Percentiles rank a stretch among this genome's conserved stretches.
Evolutionary conservation across 2,888 invertebrate species (phyloP).

Genomic region (Globia sparganii): DNA sequence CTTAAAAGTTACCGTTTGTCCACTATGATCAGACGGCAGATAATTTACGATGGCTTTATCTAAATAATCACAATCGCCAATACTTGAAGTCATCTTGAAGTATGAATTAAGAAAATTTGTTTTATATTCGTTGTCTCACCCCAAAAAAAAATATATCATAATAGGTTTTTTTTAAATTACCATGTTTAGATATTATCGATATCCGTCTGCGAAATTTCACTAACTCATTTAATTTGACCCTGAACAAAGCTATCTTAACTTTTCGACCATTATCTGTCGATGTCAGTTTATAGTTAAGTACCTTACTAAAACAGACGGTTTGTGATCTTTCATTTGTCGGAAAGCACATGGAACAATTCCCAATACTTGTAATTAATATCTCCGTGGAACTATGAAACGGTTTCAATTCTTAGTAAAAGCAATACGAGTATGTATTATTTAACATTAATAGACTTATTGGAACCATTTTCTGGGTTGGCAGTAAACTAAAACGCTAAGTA

Average conservation of each 20-base stretch:
- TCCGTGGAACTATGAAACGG: conserved; percentile 13
- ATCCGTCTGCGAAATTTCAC: neutral
- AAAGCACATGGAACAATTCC: neutral
- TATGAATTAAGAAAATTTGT: too few species aligned
- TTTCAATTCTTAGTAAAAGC: conserved; percentile 30
- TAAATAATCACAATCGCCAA: too few species aligned
- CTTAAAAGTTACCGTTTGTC: too few species aligned
- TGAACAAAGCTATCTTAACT: too few species aligned
- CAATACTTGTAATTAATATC: conserved; percentile 8
- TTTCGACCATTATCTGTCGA: neutral
- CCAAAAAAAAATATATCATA: too few species aligned
- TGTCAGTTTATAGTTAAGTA: neutral
- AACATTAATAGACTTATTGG: conserved; percentile 11
- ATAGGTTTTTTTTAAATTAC: too few species aligned
- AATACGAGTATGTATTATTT: conserved; percentile 5
- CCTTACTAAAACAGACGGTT: neutral
- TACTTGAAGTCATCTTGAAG: too few species aligned
- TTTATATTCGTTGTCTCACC: too few species aligned
- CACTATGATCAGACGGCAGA: too few species aligned
- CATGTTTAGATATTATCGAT: neutral
- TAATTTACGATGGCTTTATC: too few species aligned
- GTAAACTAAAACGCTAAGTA: conserved; percentile 1
- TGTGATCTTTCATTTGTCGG: neutral
- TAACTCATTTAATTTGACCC: neutral
- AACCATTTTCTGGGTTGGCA: conserved; percentile 12